Evolutionary conservation across 2,888 invertebrate species (phyloP), one percentile per base, ranked within the genome.

Genomic region (Noctua janthe): DNA sequence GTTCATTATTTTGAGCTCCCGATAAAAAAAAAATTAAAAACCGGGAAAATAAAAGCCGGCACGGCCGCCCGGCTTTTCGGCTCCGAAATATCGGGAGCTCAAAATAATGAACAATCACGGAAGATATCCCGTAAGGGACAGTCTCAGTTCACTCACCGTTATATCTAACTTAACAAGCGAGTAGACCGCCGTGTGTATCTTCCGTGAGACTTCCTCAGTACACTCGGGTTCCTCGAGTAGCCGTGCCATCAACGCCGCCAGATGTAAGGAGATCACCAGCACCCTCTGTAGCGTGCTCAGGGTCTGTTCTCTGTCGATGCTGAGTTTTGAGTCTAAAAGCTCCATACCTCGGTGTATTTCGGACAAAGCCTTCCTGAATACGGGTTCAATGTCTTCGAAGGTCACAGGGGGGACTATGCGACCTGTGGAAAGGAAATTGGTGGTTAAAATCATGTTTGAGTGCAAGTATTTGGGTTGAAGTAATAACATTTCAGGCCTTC

Each of bases 261-360:
- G 96, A 93, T 99, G 99, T 89, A 99, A 96, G 3, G 99, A 98
- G 91, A 99, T 99, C 72, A 99, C 98, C 87, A 99, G 97, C 74
- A 99, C 98, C 88, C 99, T 97, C 92, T 99, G 99, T 82, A 99
- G 97, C 84, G 98, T 98, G 66, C 96, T 95, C 67, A 97, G 93
- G 1, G 98, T 98, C 87, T 97, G 97, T 93, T 99, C 99, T 56
- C 98, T 96, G 91, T 98, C 98, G 87, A 97, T 97, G 92, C 97
- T 97, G 73, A 98, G 96, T 90, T 97, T 96, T 47, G 97, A 97
- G 47, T 97, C 97, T 76, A 98, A 90, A 92, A 98, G 97, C 78
- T 97, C 96, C 93, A 97, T 97, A 43, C 98, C 98, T 79, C 98
- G 94, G 92, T 97, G 97, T 75, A 98, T 98, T 94, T 98, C 98